phyloP scores from a whole-genome alignment of 2,888 invertebrate genomes.

The Drymonia ruficornis region DNA sequence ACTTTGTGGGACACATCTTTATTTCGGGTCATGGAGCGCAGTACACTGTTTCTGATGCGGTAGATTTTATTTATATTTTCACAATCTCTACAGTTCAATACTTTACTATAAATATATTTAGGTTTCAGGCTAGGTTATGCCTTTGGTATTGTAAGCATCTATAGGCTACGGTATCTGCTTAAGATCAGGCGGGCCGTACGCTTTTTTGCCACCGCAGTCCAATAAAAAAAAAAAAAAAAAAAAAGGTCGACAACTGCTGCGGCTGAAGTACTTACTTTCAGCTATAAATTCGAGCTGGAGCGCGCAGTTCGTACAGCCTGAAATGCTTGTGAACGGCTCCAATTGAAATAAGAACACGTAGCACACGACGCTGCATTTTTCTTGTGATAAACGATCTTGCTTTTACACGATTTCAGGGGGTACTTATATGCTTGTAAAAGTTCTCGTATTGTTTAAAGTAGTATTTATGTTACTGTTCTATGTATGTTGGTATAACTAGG shows the following conservation, averaged over 20 bases:
- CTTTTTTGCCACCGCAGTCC: too few species aligned
- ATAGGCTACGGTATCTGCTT: too few species aligned
- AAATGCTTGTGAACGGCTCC: constrained; percentile 57
- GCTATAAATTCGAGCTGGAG: constrained; percentile 57
- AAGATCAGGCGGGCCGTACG: too few species aligned
- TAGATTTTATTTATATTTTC: too few species aligned
- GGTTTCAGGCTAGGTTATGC: constrained; percentile 13
- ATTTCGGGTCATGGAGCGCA: too few species aligned
- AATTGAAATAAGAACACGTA: constrained; percentile 60
- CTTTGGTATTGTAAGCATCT: too few species aligned
- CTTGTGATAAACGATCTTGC: constrained; percentile 43
- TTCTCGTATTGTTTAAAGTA: neutral
- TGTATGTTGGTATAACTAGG: too few species aligned
- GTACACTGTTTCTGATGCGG: too few species aligned
- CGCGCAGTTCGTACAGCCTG: constrained; percentile 40
- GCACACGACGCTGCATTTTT: constrained; percentile 50
- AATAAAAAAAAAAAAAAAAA: too few species aligned
- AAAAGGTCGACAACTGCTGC: constrained; percentile 36
- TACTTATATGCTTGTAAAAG: constrained; percentile 9
- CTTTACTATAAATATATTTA: neutral
- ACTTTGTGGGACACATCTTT: too few species aligned
- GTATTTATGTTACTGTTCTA: neutral
- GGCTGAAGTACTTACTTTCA: constrained; percentile 54
- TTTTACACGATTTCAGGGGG: neutral
- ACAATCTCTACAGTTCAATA: too few species aligned